Conservation (phyloP, 2,113 vertebrate species). For the Anseranas semipalmata region DNA sequence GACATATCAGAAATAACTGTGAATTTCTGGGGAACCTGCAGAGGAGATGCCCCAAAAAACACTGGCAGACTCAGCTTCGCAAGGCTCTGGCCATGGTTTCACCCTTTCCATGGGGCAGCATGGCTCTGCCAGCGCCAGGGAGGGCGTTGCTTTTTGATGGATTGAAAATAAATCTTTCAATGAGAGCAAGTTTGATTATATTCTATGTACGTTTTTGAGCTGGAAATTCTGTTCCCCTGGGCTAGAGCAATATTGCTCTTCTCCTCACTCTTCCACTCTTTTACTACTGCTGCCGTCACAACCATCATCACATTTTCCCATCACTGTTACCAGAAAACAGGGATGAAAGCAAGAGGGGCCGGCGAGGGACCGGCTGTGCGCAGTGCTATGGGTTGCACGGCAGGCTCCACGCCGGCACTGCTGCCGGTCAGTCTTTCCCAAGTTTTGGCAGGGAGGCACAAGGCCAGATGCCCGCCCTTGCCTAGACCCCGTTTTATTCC, state of each 20-base stretch:
- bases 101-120: no score
- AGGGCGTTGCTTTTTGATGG: no score
- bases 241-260: not conserved
- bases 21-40: no score
- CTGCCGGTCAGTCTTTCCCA: no score
- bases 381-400: fast-evolving
- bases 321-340: not conserved
- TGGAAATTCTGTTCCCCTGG: not conserved
- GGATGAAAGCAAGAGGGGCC: not conserved
- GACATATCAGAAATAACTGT: not conserved
- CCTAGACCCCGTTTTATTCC: not conserved
- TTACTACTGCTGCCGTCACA: not conserved
- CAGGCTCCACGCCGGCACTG: fast-evolving
- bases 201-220: not conserved
- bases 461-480: not conserved
- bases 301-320: not conserved
- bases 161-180: no score
- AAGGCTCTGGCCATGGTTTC: no score
- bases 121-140: no score
- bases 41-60: no score
- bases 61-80: no score
- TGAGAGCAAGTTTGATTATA: no score
- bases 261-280: not conserved
- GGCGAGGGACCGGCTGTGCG: fast-evolving
- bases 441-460: not conserved